Evolutionary conservation across 2,888 invertebrate species (phyloP), one percentile per base, ranked within the genome.

Genomic region (Colletes collaris): DNA sequence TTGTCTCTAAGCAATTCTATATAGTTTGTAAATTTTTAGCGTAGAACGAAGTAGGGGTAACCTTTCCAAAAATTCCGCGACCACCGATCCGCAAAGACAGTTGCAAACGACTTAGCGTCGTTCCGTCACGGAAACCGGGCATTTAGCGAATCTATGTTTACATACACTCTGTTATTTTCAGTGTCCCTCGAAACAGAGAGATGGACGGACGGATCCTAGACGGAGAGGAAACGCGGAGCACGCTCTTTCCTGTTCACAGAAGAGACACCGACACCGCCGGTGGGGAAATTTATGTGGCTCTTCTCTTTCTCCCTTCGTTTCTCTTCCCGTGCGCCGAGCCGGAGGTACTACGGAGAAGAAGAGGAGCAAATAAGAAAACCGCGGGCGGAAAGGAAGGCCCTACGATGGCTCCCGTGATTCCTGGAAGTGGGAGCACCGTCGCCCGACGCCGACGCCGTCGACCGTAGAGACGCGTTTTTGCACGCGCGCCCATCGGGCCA

Each of bases 381-480:
- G 67, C 71, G 56, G 65, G 68, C 69, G 78, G 80, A 68, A 81
- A 77, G 82, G 79, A 81, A 78, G 56, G 70, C 73, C 64, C 73
- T 79, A 55, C 67, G 83, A 81, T 81, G 84, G 44, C 86, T 82
- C 65, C 82, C 79, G 82, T 79, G 86, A 87, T 92, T 92, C 91
- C 86, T 86, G 90, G 91, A 92, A 91, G 87, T 70, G 74, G 27
- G 84, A 78, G 89, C 90, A 89, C 88, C 89, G 88, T 83, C 85
- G 84, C 71, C 71, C 79, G 78, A 73, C 74, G 79, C 55, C 46
- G 60, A 13, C 50, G 49, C 13, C 64, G 77, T 60, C 73, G 66
- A 74, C 86, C 80, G 78, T 83, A 86, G 87, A 87, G 89, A 89
- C 89, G 87, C 84, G 88, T 91, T 91, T 91, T 91, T 91, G 88